phyloP scores from a whole-genome alignment of 2,113 vertebrate genomes.

The Acrocephalus kingi region DNA sequence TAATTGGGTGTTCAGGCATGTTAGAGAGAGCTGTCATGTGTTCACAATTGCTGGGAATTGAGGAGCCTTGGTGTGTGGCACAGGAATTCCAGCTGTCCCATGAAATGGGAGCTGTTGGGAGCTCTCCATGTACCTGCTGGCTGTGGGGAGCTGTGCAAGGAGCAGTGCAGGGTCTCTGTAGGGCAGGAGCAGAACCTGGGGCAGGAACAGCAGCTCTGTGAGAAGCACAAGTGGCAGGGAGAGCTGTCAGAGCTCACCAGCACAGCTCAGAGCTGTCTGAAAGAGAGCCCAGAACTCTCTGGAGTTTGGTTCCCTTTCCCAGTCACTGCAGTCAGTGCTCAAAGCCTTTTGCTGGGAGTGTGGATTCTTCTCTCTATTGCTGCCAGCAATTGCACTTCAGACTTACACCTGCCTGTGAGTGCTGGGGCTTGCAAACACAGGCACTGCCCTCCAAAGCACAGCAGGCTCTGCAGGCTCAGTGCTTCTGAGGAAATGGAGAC shows the following conservation, averaged over 20 bases:
- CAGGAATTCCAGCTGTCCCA: background rate
- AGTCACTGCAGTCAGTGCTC: background rate
- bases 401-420: background rate
- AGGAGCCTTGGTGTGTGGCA: background rate
- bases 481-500: background rate
- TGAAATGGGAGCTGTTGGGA: background rate
- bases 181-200: background rate
- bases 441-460: background rate
- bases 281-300: accelerated
- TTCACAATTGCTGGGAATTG: background rate
- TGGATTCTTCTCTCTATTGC: background rate
- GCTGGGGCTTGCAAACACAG: background rate
- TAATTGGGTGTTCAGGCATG: background rate
- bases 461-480: background rate
- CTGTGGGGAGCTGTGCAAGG: background rate
- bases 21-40: background rate
- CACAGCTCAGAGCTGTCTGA: background rate
- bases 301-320: background rate
- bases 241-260: background rate
- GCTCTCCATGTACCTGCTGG: background rate
- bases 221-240: background rate
- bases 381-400: background rate
- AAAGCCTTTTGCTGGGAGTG: background rate
- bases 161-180: background rate
- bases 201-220: background rate